These are phyloP conservation scores for Microtus agrestis DNA, from an alignment of 2,797 vertebrate genomes.

Conservation along the genomic window DNA sequence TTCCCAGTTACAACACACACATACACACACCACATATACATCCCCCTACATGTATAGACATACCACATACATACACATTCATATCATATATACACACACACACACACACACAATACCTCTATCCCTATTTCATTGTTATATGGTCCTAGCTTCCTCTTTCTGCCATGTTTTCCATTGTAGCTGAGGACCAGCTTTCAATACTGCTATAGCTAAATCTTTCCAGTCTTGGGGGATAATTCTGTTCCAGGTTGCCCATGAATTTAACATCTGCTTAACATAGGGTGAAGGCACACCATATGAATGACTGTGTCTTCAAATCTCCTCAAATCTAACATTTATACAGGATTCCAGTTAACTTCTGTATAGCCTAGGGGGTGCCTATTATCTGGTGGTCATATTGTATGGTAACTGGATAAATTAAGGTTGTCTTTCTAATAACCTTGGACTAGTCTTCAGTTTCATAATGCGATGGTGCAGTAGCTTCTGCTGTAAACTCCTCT, in stretches of 20 bases:
- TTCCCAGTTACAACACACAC: too few relatives aligned
- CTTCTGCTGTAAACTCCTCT: background rate
- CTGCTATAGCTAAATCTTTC: background rate
- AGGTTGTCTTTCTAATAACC: background rate
- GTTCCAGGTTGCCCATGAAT: background rate
- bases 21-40: too few relatives aligned
- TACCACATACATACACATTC: too few relatives aligned
- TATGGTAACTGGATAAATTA: background rate
- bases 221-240: background rate
- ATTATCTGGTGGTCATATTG: background rate
- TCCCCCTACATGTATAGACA: too few relatives aligned
- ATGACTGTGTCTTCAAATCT: background rate
- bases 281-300: background rate
- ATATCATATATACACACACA: too few relatives aligned
- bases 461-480: background rate
- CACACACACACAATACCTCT: background rate
- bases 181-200: background rate
- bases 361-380: background rate
- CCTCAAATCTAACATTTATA: background rate
- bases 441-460: background rate
- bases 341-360: background rate
- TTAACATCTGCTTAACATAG: background rate
- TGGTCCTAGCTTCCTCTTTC: background rate
- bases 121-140: background rate
- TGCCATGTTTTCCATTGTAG: background rate